Conservation (phyloP, 53 echinoderm and acorn worm species). For the Actinopyga echinites region DNA sequence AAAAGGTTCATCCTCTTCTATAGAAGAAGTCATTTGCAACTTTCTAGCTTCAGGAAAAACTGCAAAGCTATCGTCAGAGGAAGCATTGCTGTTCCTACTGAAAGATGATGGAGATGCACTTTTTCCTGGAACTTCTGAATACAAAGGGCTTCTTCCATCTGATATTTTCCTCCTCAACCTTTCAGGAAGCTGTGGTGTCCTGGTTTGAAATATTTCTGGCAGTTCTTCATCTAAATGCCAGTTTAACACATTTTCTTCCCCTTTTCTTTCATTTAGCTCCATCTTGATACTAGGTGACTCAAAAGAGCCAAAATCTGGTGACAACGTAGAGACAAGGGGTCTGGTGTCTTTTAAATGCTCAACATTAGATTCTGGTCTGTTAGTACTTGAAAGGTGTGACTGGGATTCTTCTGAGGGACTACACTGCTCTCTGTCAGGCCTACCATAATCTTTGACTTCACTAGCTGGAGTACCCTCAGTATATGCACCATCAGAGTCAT, state of each 20-base stretch:
- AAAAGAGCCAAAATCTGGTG: background rate
- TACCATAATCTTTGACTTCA: too few species aligned
- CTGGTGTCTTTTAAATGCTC: too few species aligned
- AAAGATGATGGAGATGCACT: background rate
- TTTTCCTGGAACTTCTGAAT: constrained; percentile 3
- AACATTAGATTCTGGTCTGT: too few species aligned
- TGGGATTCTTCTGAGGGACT: too few species aligned
- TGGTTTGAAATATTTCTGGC: constrained; percentile 68
- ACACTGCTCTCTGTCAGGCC: too few species aligned
- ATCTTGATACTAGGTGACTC: background rate
- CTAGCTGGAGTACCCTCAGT: too few species aligned
- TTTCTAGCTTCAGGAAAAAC: constrained; percentile 12
- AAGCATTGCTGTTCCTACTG: constrained; percentile 1
- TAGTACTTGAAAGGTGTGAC: too few species aligned
- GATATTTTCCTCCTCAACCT: constrained; percentile 48
- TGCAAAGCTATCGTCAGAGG: background rate
- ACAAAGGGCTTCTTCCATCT: constrained; percentile 3
- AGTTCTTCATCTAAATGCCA: constrained; percentile 61
- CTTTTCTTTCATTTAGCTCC: background rate
- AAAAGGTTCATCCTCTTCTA: background rate
- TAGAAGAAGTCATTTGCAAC: background rate
- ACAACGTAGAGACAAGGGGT: too few species aligned
- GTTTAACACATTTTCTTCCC: background rate
- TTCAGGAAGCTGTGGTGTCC: constrained; percentile 69
- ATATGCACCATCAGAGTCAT: too few species aligned